phyloP scores from a whole-genome alignment of 2,797 vertebrate genomes.

The Lutjanus campechanus region DNA sequence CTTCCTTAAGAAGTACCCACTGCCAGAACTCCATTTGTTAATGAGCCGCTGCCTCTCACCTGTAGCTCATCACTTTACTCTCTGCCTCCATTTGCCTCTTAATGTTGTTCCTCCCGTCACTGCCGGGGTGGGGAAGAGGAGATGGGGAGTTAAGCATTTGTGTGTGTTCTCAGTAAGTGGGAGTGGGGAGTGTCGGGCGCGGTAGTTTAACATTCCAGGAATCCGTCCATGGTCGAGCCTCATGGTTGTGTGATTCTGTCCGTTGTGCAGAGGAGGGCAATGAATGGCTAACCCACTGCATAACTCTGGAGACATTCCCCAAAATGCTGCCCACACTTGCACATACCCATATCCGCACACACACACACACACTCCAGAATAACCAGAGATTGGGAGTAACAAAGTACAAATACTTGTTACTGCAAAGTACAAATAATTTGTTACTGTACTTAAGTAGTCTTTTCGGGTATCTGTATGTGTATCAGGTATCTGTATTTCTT shows the following conservation, averaged over 20 bases:
- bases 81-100: slow-evolving; percentile 37
- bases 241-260: slow-evolving; percentile 79
- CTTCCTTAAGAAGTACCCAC: slow-evolving; percentile 29
- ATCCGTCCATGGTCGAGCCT: slow-evolving; percentile 79
- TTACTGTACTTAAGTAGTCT: too few species aligned
- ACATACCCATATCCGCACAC: slow-evolving; percentile 30
- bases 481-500: too few species aligned
- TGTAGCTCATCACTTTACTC: slow-evolving; percentile 57
- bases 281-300: slow-evolving; percentile 80
- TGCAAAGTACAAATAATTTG: too few species aligned
- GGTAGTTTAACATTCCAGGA: slow-evolving; percentile 86
- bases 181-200: slow-evolving; percentile 83
- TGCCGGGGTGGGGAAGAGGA: slow-evolving; percentile 53
- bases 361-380: slow-evolving; percentile 27
- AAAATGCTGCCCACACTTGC: slow-evolving; percentile 71
- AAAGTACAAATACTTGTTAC: too few species aligned
- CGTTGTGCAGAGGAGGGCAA: slow-evolving; percentile 76
- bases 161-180: slow-evolving; percentile 76
- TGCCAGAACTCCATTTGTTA: slow-evolving; percentile 54
- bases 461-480: too few species aligned
- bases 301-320: slow-evolving; percentile 81
- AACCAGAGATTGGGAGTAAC: slow-evolving; percentile 13
- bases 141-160: slow-evolving; percentile 66
- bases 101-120: slow-evolving; percentile 35
- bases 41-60: slow-evolving; percentile 66